phyloP scores from a whole-genome alignment of 2,888 invertebrate genomes.

The Pachymerium ferrugineum region DNA sequence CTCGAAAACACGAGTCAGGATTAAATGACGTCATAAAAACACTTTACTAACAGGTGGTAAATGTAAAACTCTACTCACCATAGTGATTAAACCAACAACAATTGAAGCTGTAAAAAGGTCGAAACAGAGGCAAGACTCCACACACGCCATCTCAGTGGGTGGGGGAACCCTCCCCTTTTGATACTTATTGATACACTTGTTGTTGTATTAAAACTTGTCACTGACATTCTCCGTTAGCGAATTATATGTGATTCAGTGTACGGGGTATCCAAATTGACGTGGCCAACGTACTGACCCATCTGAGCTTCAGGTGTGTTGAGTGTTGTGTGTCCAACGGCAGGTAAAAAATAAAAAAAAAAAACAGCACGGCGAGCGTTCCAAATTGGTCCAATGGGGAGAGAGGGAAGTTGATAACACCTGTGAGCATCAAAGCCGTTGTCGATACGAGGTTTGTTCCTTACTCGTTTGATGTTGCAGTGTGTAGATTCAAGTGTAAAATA shows the following conservation, averaged over 20 bases:
- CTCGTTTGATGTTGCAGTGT: neutral
- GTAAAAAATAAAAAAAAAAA: neutral
- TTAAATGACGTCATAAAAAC: neutral
- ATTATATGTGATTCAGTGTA: neutral
- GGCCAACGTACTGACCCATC: neutral
- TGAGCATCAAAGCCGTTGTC: neutral
- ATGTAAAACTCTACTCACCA: no score
- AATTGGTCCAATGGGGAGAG: neutral
- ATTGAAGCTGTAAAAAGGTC: neutral
- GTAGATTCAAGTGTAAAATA: neutral
- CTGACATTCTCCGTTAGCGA: neutral
- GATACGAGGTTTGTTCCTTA: neutral
- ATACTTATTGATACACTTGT: neutral
- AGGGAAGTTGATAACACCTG: neutral
- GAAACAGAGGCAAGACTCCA: slow-evolving; percentile 14
- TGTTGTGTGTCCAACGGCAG: no score
- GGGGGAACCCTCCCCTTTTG: neutral
- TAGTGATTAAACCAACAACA: neutral
- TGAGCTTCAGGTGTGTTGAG: neutral
- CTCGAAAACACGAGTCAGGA: neutral
- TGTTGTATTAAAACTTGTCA: neutral
- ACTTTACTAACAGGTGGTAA: no score
- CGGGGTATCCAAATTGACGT: neutral
- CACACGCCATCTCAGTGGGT: slow-evolving; percentile 6
- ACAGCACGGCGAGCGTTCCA: neutral